Conservation (phyloP, 1,140 invertebrate genomes). For the Brachionus asplanchnoidis region DNA sequence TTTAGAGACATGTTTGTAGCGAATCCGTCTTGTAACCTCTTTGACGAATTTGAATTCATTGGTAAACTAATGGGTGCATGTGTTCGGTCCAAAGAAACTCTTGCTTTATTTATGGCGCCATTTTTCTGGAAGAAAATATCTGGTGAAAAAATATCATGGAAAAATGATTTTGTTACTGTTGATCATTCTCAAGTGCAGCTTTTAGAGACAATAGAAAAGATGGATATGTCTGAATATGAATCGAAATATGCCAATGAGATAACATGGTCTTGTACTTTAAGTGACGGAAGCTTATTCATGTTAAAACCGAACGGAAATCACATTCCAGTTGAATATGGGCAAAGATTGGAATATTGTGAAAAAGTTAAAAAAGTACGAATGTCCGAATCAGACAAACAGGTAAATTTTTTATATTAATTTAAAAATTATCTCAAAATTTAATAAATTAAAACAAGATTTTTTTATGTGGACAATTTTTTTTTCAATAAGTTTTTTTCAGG, state of each 20-base stretch:
- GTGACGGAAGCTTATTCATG: conserved; percentile 49
- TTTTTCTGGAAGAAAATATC: conserved; percentile 56
- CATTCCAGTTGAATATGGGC: conserved; percentile 46
- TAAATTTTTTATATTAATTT: conserved; percentile 41
- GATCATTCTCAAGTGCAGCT: conserved; percentile 53
- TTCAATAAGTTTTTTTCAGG: too few species aligned
- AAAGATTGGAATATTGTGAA: conserved; percentile 49
- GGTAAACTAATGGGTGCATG: conserved; percentile 57
- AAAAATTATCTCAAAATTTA: background rate
- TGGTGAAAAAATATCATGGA: conserved; percentile 52
- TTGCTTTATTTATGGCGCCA: conserved; percentile 50
- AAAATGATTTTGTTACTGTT: conserved; percentile 51
- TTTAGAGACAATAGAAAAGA: conserved; percentile 49
- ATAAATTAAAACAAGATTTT: too few species aligned
- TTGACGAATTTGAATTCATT: conserved; percentile 54
- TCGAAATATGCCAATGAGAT: conserved; percentile 45
- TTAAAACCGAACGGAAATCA: conserved; percentile 48
- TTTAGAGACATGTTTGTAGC: conserved; percentile 54
- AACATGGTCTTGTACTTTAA: conserved; percentile 51
- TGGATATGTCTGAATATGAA: conserved; percentile 49
- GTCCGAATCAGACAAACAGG: conserved; percentile 53
- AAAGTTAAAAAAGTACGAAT: conserved; percentile 50
- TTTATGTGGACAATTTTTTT: too few species aligned
- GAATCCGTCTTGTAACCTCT: conserved; percentile 51
- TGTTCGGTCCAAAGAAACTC: conserved; percentile 52